phyloP scores from a whole-genome alignment of 1,140 invertebrate species.

The Solenopsis fugax region DNA sequence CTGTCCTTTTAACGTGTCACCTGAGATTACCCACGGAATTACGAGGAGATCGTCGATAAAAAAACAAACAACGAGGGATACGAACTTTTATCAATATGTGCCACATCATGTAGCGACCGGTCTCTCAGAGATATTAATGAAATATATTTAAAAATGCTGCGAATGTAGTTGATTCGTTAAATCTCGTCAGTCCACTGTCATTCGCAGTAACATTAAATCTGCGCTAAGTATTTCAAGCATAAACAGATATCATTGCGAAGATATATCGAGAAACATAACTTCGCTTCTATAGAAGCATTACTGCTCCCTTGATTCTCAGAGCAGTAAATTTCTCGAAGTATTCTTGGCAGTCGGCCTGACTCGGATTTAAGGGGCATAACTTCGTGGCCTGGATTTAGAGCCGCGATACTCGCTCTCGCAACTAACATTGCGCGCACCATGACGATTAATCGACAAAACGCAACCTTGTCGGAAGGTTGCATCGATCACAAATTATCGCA shows the following conservation, averaged over 20 bases:
- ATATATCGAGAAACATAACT: constrained; percentile 55
- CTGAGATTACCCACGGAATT: neutral
- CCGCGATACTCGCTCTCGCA: constrained; percentile 16
- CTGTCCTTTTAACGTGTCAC: neutral
- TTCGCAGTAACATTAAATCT: constrained; percentile 3
- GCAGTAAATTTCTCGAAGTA: constrained; percentile 63
- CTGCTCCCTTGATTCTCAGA: constrained; percentile 58
- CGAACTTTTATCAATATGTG: neutral
- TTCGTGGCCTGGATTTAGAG: constrained; percentile 49
- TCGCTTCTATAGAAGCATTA: constrained; percentile 33
- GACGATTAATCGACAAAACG: constrained; percentile 36
- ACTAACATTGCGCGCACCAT: neutral
- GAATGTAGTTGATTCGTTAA: neutral
- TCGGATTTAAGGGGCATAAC: constrained; percentile 63
- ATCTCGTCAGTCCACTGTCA: neutral
- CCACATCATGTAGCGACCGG: neutral
- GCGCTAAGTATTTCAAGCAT: constrained; percentile 13
- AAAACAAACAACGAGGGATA: neutral
- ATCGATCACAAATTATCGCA: constrained; percentile 32
- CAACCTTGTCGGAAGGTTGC: constrained; percentile 11
- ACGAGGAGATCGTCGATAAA: neutral
- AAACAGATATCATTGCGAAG: constrained; percentile 39
- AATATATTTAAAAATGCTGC: neutral
- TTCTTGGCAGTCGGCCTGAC: constrained; percentile 64
- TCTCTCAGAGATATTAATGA: neutral